Percentiles rank a stretch among this genome's conserved stretches.
These are phyloP conservation scores for Arenaria interpres DNA, from an alignment of 2,113 vertebrate species.

Conservation along the genomic window DNA sequence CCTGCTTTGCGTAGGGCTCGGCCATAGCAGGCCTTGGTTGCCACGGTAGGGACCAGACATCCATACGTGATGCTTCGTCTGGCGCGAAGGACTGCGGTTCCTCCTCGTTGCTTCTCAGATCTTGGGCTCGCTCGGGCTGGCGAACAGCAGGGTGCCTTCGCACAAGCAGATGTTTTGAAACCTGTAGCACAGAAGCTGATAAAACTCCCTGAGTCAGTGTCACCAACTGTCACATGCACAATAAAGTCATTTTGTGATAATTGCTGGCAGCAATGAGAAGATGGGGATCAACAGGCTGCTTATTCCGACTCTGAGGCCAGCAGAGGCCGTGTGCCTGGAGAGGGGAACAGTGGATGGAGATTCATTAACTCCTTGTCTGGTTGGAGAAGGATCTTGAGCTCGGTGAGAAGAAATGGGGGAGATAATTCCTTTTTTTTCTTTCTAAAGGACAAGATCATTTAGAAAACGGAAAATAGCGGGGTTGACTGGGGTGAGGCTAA, in stretches of 20 bases:
- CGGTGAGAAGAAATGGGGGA: background rate
- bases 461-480: background rate
- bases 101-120: background rate
- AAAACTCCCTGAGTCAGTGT: background rate
- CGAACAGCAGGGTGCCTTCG: background rate
- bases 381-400: background rate
- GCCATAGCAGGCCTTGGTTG: rapidly evolving
- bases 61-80: rapidly evolving
- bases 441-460: background rate
- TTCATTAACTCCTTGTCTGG: background rate
- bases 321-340: background rate
- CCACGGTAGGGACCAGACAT: background rate
- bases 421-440: background rate
- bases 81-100: rapidly evolving
- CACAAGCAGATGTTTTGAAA: background rate
- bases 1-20: background rate
- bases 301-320: background rate
- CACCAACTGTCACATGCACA: background rate
- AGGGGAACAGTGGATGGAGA: background rate
- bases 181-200: background rate
- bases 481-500: background rate
- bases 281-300: background rate
- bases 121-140: background rate
- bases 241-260: background rate
- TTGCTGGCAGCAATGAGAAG: background rate